These are phyloP conservation scores for Dinoponera quadriceps DNA, from an alignment of 1,140 invertebrate genomes.

Conservation along the genomic window DNA sequence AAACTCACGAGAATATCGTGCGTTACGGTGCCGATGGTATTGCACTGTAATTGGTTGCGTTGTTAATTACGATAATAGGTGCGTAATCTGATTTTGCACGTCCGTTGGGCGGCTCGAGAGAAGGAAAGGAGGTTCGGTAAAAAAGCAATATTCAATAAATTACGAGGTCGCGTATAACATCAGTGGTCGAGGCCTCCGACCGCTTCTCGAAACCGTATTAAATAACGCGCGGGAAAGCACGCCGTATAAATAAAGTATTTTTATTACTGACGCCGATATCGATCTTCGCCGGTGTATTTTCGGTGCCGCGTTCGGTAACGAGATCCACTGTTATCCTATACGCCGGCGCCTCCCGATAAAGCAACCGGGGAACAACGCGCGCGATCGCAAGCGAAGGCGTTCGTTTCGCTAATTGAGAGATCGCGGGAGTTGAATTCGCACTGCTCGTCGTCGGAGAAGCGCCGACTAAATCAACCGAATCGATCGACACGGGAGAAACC, in stretches of 20 bases:
- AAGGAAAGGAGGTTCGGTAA: neutral
- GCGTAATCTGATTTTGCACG: neutral
- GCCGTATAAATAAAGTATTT: neutral
- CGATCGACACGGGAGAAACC: slow-evolving; percentile 61
- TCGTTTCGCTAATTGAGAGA: slow-evolving; percentile 61
- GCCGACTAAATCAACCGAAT: slow-evolving; percentile 66
- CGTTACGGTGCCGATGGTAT: neutral
- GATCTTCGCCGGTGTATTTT: neutral
- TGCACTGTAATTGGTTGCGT: neutral
- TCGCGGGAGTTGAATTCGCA: slow-evolving; percentile 37
- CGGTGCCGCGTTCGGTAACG: slow-evolving; percentile 1
- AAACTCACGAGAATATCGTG: neutral
- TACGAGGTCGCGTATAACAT: too few species aligned
- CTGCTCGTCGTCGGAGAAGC: slow-evolving; percentile 40
- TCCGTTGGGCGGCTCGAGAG: neutral
- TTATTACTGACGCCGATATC: neutral
- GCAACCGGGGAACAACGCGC: neutral
- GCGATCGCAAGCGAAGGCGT: neutral
- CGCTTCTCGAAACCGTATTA: neutral
- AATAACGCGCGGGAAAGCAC: slow-evolving; percentile 1
- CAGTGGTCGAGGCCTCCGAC: too few species aligned
- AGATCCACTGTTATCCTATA: slow-evolving; percentile 15
- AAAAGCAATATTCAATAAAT: too few species aligned
- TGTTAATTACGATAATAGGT: slow-evolving; percentile 5
- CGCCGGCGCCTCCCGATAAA: neutral